Conservation (phyloP, 2,797 vertebrate species). For the Rhinichthys osculus region DNA sequence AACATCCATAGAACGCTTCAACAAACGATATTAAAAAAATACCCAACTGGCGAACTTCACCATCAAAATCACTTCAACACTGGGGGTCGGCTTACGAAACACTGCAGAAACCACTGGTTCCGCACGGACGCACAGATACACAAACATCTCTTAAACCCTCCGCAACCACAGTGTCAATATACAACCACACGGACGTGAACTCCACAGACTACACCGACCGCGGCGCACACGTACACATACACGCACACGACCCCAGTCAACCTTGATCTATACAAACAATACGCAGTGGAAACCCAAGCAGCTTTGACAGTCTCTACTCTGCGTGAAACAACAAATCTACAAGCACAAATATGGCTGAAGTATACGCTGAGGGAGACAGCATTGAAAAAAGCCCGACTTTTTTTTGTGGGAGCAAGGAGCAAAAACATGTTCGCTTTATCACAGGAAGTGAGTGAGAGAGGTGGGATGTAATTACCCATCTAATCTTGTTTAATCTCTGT, state of each 20-base stretch:
- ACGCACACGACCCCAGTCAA: neutral
- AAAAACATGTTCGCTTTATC: neutral
- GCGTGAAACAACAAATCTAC: neutral
- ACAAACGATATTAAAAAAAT: neutral
- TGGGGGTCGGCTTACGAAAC: neutral
- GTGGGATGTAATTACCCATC: neutral
- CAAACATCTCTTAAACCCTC: constrained; percentile 38
- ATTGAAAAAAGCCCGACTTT: neutral
- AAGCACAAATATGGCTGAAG: neutral
- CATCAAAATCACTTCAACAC: constrained; percentile 9
- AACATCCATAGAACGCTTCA: neutral
- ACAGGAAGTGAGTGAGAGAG: neutral
- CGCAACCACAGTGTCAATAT: constrained; percentile 31
- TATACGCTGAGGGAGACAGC: neutral
- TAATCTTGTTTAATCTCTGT: constrained; percentile 17
- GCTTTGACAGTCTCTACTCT: neutral
- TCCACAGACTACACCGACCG: constrained; percentile 10
- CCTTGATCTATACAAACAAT: constrained; percentile 18
- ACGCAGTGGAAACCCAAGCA: constrained; percentile 1
- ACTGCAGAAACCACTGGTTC: constrained; percentile 20
- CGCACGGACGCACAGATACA: neutral
- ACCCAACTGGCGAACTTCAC: constrained; percentile 21
- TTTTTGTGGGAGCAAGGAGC: neutral
- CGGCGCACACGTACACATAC: constrained; percentile 26
- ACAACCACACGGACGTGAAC: constrained; percentile 3